These are phyloP conservation scores for Aphelocoma coerulescens DNA, from an alignment of 2,113 vertebrate genomes.

Conservation along the genomic window DNA sequence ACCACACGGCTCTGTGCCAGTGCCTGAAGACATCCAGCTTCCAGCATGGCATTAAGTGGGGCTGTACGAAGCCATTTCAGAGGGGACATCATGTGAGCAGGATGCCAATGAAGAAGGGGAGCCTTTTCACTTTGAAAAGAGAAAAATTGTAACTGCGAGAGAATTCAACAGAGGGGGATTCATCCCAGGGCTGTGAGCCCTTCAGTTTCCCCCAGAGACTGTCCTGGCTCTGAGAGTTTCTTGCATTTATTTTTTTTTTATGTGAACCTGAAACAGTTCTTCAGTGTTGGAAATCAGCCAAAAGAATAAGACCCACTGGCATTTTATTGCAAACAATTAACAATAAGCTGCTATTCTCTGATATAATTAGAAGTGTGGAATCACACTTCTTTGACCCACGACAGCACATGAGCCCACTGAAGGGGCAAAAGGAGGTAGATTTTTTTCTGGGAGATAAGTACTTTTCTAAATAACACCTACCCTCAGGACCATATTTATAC, in stretches of 20 bases:
- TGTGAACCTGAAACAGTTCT: constrained; percentile 3
- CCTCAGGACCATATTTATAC: not conserved
- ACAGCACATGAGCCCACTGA: not conserved
- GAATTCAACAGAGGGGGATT: not conserved
- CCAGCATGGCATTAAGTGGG: not conserved
- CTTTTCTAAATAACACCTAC: not conserved
- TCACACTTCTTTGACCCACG: not conserved
- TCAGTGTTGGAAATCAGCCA: not conserved
- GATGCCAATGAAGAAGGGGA: not conserved
- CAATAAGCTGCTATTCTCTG: not conserved
- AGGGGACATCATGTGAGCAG: accelerated
- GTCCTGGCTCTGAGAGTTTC: not conserved
- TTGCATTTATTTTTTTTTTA: not conserved
- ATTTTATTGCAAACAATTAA: constrained; percentile 1
- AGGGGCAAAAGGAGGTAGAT: not conserved
- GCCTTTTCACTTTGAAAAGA: not conserved
- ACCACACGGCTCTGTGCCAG: accelerated
- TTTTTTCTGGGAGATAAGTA: not conserved
- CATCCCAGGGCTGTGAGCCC: not conserved
- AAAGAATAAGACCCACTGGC: not conserved
- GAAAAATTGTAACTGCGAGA: not conserved
- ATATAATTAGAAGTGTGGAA: not conserved
- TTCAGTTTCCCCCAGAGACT: not conserved
- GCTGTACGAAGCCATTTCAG: accelerated
- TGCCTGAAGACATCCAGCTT: not conserved